Percentiles rank a stretch among this genome's conserved stretches.
These are phyloP conservation scores for Capreolus pygargus DNA, from an alignment of 2,113 vertebrate genomes.

Conservation along the genomic window DNA sequence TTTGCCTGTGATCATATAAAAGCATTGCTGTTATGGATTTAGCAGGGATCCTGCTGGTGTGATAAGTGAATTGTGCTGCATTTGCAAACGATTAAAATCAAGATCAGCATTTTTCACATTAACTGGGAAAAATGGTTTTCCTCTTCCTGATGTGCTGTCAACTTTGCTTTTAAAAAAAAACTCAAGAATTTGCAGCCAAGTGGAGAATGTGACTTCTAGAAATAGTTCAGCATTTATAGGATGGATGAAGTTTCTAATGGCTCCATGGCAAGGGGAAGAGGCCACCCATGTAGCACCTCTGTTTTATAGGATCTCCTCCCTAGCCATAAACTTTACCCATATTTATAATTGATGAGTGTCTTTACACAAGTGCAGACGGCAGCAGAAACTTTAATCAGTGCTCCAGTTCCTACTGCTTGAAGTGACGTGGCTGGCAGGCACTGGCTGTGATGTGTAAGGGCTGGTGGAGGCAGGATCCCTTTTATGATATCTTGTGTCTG, in stretches of 20 bases:
- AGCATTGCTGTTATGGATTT: slow-evolving; percentile 74
- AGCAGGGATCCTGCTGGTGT: slow-evolving; percentile 73
- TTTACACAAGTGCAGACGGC: slow-evolving; percentile 58
- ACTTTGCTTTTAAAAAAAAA: slow-evolving; percentile 54
- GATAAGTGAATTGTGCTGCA: slow-evolving; percentile 78
- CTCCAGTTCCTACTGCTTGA: rapidly evolving
- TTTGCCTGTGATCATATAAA: slow-evolving; percentile 72
- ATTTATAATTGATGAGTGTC: slow-evolving; percentile 55
- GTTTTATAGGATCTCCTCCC: slow-evolving; percentile 12
- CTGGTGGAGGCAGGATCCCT: neutral
- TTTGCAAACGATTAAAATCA: slow-evolving; percentile 76
- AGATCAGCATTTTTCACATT: slow-evolving; percentile 80
- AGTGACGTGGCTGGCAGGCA: neutral
- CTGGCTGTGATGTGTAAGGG: neutral
- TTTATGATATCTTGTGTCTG: neutral
- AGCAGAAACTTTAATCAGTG: slow-evolving; percentile 49
- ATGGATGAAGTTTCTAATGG: slow-evolving; percentile 21
- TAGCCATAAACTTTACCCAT: slow-evolving; percentile 50
- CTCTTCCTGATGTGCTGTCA: slow-evolving; percentile 60
- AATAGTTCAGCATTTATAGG: neutral
- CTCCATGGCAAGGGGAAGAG: neutral
- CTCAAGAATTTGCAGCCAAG: slow-evolving; percentile 47
- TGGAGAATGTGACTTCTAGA: slow-evolving; percentile 24
- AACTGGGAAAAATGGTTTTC: slow-evolving; percentile 68
- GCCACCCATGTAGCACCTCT: neutral